Evolutionary conservation across 1,140 invertebrate genomes (phyloP).

Genomic region (Camponotus pennsylvanicus): DNA sequence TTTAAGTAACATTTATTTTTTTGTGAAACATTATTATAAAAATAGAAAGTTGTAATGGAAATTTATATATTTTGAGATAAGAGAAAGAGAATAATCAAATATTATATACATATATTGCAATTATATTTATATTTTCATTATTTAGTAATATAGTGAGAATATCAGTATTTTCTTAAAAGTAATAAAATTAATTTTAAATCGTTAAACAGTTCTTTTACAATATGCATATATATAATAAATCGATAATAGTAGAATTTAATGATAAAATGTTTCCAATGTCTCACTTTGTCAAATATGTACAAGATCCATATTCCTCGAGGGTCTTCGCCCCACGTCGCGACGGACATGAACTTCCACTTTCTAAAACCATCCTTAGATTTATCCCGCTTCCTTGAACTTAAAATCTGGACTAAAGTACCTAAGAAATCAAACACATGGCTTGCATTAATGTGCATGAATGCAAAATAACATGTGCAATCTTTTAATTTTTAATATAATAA

Average conservation of each 20-base stretch:
- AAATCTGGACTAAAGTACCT: slow-evolving; percentile 91
- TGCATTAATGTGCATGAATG: neutral
- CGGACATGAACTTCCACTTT: slow-evolving; percentile 96
- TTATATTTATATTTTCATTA: slow-evolving; percentile 9
- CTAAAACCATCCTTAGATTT: slow-evolving; percentile 90
- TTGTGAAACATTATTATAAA: neutral
- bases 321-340: slow-evolving; percentile 96
- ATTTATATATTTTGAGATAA: neutral
- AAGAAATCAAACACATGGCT: slow-evolving; percentile 21
- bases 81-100: neutral
- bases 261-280: slow-evolving; percentile 7
- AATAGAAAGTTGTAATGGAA: neutral
- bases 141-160: too few species aligned
- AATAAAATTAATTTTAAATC: neutral
- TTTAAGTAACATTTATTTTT: neutral
- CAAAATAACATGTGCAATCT: neutral
- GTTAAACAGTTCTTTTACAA: neutral
- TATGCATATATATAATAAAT: neutral
- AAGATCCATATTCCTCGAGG: slow-evolving; percentile 92
- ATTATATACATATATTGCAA: neutral
- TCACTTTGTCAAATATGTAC: slow-evolving; percentile 88
- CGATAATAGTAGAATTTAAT: neutral
- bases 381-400: slow-evolving; percentile 91
- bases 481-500: too few species aligned
- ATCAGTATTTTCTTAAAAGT: neutral